A percentile compares a stretch with the other conserved stretches of the same genome.
These are phyloP conservation scores for Diphyllodes magnificus DNA, from an alignment of 2,113 vertebrate genomes.

Conservation along the genomic window DNA sequence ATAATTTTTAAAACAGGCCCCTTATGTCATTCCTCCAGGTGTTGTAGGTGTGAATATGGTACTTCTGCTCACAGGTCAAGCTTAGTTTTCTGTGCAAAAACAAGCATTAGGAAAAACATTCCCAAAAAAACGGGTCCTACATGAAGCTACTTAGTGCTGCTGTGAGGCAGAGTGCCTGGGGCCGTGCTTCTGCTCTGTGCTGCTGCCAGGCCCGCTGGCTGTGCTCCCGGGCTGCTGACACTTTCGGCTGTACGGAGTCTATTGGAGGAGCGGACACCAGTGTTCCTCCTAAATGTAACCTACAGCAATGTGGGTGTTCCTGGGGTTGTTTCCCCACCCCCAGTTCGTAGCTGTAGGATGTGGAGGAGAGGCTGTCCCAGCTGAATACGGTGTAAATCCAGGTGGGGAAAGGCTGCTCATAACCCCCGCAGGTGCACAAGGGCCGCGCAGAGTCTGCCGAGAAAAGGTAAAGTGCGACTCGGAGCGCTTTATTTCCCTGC, in stretches of 20 bases:
- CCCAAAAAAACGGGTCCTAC: rapidly evolving
- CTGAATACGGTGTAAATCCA: rapidly evolving
- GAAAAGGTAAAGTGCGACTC: neutral
- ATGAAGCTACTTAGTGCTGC: rapidly evolving
- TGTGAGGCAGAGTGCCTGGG: neutral
- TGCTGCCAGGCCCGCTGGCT: neutral
- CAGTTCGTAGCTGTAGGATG: rapidly evolving
- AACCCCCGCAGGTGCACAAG: rapidly evolving
- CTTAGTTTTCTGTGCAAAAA: neutral
- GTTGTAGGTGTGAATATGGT: neutral
- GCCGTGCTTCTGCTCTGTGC: rapidly evolving
- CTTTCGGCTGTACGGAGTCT: rapidly evolving
- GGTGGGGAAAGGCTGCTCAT: rapidly evolving
- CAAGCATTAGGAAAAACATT: neutral
- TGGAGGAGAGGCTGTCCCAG: neutral
- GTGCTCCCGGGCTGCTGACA: neutral
- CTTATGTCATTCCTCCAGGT: neutral
- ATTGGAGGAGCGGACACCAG: rapidly evolving
- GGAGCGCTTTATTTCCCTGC: rapidly evolving
- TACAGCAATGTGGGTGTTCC: neutral
- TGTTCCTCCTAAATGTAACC: neutral
- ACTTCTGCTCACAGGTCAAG: too few species aligned
- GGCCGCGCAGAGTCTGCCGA: rapidly evolving
- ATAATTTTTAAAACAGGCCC: rapidly evolving
- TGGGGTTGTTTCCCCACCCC: neutral